Conservation (phyloP, 1,140 invertebrate genomes). For the Drosophila ananassae region DNA sequence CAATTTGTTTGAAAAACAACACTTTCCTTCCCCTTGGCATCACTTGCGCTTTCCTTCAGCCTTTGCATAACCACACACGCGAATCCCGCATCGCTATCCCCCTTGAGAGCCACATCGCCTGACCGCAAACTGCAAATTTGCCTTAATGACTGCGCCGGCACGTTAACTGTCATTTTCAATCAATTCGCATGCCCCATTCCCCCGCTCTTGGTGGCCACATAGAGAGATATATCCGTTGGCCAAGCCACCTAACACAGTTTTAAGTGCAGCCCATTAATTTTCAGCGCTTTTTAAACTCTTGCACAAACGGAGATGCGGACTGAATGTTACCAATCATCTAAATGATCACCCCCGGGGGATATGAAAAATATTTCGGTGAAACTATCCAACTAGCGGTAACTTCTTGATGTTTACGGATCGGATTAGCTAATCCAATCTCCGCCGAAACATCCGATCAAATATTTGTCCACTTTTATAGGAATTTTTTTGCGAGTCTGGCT, state of each 20-base stretch:
- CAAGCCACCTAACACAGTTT: constrained; percentile 33
- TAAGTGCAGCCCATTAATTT: constrained; percentile 62
- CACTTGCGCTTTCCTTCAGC: constrained; percentile 43
- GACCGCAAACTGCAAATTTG: constrained; percentile 72
- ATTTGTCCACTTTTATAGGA: constrained; percentile 31
- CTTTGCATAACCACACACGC: constrained; percentile 49
- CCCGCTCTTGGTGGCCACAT: constrained; percentile 1
- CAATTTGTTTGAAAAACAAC: constrained; percentile 12
- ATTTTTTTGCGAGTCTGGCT: constrained; percentile 19
- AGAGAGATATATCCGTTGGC: constrained; percentile 14
- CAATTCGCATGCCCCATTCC: constrained; percentile 16
- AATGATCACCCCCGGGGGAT: constrained; percentile 23
- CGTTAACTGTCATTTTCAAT: constrained; percentile 74
- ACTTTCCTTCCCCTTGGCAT: constrained; percentile 21
- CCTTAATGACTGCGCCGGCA: constrained; percentile 61
- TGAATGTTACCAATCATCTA: constrained; percentile 23
- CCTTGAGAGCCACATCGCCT: constrained; percentile 31
- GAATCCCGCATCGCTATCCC: constrained; percentile 37
- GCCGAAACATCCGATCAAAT: constrained; percentile 35
- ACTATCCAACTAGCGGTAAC: background rate
- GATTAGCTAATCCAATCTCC: constrained; percentile 34
- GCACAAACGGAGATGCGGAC: constrained; percentile 50
- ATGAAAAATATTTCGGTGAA: constrained; percentile 23
- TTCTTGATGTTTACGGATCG: constrained; percentile 40
- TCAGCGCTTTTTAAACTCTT: constrained; percentile 68